Conservation (phyloP, 2,888 invertebrate genomes). For the Frankliniella intonsa region DNA sequence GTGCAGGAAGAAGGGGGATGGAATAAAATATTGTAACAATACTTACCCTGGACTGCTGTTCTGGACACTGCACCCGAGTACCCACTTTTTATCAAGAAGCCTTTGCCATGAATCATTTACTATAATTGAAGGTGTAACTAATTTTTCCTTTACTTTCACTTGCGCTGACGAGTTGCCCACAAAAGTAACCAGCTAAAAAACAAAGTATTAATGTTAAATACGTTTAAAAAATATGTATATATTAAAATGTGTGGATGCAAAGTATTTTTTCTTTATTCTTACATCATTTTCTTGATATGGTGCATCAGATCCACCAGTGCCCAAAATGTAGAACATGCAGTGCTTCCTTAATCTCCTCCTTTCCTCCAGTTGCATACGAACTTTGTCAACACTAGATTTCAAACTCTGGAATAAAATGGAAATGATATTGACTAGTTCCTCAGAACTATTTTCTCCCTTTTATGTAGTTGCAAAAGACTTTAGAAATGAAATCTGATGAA, state of each 20-base stretch:
- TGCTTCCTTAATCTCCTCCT: not conserved
- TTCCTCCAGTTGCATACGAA: not conserved
- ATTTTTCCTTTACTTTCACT: not conserved
- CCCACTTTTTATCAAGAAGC: not conserved
- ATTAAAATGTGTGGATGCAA: not conserved
- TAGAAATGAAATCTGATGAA: too few species aligned
- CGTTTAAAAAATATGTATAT: not conserved
- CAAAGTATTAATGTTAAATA: not conserved
- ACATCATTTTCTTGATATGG: not conserved
- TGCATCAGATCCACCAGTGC: not conserved
- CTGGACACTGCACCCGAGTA: not conserved
- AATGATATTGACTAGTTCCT: not conserved
- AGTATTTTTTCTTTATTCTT: not conserved
- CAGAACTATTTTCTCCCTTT: not conserved
- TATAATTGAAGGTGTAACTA: not conserved
- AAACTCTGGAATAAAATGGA: not conserved
- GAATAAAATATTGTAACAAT: not conserved
- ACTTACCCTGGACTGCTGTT: not conserved
- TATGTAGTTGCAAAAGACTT: too few species aligned
- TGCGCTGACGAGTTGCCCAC: not conserved
- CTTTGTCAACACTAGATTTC: not conserved
- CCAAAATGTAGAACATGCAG: not conserved
- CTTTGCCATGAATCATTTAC: not conserved
- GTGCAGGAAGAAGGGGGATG: not conserved
- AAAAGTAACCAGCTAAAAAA: not conserved